phyloP scores from a whole-genome alignment of 2,888 invertebrate species.

The Eupsilia transversa region DNA sequence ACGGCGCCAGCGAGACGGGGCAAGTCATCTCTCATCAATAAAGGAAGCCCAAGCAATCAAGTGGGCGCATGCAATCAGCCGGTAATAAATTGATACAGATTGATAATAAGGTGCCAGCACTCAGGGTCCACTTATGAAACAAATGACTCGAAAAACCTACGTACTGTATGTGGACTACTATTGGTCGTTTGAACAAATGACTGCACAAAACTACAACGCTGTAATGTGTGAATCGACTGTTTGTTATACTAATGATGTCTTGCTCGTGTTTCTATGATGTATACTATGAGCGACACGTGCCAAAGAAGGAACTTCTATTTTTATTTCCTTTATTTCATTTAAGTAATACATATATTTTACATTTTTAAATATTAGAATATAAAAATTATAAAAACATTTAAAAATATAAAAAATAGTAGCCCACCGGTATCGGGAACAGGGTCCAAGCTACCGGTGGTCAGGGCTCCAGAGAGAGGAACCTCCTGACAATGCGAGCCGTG shows the following conservation, averaged over 20 bases:
- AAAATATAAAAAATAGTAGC: no score
- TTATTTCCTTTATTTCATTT: no score
- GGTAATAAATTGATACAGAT: slow-evolving; percentile 66
- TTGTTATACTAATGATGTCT: background rate
- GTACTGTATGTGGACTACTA: background rate
- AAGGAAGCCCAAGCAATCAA: slow-evolving; percentile 86
- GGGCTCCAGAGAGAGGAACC: no score
- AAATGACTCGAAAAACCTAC: slow-evolving; percentile 12
- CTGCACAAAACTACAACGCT: slow-evolving; percentile 5
- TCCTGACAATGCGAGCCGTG: no score
- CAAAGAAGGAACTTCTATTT: slow-evolving; percentile 20
- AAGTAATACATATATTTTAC: no score
- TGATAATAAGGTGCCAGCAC: slow-evolving; percentile 56
- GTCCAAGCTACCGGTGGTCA: no score
- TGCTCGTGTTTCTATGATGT: slow-evolving; percentile 1
- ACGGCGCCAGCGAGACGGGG: slow-evolving; percentile 84
- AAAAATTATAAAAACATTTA: no score
- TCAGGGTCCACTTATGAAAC: slow-evolving; percentile 37
- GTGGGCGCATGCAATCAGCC: slow-evolving; percentile 72
- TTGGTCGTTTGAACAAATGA: slow-evolving; percentile 1
- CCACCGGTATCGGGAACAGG: no score
- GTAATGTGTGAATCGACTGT: background rate
- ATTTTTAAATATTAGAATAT: no score
- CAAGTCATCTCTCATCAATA: slow-evolving; percentile 86
- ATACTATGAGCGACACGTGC: slow-evolving; percentile 20